Base-by-base conservation (phyloP, 2,888 invertebrate genomes). In the Mylabris sibirica region DNA sequence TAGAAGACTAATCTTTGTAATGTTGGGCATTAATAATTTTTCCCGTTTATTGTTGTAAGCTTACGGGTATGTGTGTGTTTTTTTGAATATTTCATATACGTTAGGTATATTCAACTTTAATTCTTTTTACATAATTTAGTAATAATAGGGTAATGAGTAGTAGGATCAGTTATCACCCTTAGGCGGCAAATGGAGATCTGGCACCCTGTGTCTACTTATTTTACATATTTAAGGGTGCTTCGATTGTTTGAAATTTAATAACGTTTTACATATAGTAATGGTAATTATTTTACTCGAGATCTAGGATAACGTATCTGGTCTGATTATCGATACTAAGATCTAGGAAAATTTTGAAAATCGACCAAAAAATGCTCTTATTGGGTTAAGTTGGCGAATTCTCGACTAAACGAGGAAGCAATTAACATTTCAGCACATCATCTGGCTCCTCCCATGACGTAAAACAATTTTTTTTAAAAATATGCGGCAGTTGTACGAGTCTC, bases 51-150 rank as follows among this genome's bases (percentile, higher is more conserved):
- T 44, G 6, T 6, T n/a, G 4, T 44, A 44, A n/a, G 41, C 49
- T 49, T 49, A 49, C 49, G 49, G 49, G 20, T 49, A 49, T 20
- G 49, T 49, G 20, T 20, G 49, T 20, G 6, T 9, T 20, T 2
- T 49, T 49, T 49, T 49, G 49, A 49, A 49, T 49, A 49, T 49
- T 49, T 49, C 49, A 20, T 30, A 30, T 30, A 30, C 30, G 30
- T n/a, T n/a, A n/a, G n/a, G n/a, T 49, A 20, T 49, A 20, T 20
- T 4, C 20, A 20, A 6, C 2, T 49, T 20, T 20, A 49, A 20
- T 49, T 49, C n/a, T 49, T 49, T 30, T 4, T 30, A 49, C 49
- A 49, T 49, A 49, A 49, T 49, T 20, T 20, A 3, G 49, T 49
- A 49, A 49, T 49, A 20, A 9, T 49, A 49, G 49, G 49, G 49